Evolutionary conservation across 2,888 invertebrate genomes (phyloP).

Genomic region (Pollenia angustigena): DNA sequence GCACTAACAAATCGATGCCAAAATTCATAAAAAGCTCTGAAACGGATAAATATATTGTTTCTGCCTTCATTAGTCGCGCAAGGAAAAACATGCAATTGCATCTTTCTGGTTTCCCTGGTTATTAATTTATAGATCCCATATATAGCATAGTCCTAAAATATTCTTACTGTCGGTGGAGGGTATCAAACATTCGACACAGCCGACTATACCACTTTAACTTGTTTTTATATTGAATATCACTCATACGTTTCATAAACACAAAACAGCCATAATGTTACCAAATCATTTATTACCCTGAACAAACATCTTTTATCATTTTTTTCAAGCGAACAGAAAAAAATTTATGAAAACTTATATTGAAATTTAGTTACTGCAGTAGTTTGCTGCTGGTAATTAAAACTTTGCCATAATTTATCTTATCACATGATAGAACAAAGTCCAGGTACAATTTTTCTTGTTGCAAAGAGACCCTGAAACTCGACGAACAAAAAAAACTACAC

Average conservation of each 20-base stretch:
- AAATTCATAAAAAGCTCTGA: too few species aligned
- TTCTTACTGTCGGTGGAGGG: too few species aligned
- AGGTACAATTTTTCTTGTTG: background rate
- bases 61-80: too few species aligned
- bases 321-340: background rate
- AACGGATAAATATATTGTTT: too few species aligned
- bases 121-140: too few species aligned
- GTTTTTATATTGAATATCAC: background rate
- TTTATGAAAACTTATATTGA: constrained; percentile 1
- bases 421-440: background rate
- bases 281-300: constrained; percentile 18
- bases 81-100: too few species aligned
- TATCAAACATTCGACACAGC: too few species aligned
- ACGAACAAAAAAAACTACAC: background rate
- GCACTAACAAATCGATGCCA: too few species aligned
- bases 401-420: constrained; percentile 34
- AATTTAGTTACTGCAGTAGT: constrained; percentile 27
- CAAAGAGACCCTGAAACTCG: background rate
- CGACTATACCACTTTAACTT: too few species aligned
- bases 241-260: background rate
- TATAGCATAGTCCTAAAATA: too few species aligned
- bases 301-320: constrained; percentile 11
- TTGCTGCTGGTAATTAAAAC: constrained; percentile 42
- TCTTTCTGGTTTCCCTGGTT: too few species aligned
- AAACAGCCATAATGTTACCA: too few species aligned